Evolutionary conservation across 1,140 invertebrate species (phyloP), one percentile per base, ranked within the genome.

Genomic region (Colletes latitarsis): DNA sequence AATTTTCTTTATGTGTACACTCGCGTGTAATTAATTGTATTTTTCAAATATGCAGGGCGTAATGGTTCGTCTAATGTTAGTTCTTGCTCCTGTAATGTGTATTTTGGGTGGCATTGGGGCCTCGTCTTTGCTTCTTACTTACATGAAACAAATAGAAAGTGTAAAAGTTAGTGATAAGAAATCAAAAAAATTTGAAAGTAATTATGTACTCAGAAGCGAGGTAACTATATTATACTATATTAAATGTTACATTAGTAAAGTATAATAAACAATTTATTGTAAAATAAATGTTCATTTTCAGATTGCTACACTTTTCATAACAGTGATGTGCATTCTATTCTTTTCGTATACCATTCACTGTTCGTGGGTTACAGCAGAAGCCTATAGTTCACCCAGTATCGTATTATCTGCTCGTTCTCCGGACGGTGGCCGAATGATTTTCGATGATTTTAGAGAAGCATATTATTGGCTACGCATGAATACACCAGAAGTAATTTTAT

Each of bases 311-410:
- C 93, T 96, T 62, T 99, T 99, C 93, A 96, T 99, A 30, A 94
- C 94, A 17, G 94, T 99, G 77, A 96, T 99, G 92, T 97, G 96
- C 49, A 94, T 97, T 46, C 95, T 99, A 90, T 95, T 99, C 49
- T 95, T 98, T 39, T 97, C 97, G 19, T 99, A 99, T 92, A 98
- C 98, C 64, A 95, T 98, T 90, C 99, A 99, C 92, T 99, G 98
- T 93, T 99, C 98, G n/a, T 99, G 98, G 98, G 98, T 99, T 2
- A 99, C 98, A n/a, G 98, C 98, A 8, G 98, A 99, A 94, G 98
- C 98, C 4, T 99, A 99, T 94, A 99, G 98, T 84, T 98, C 98
- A 82, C 99, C 99, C 1, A 98, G 98, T 86, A 99, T 99, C 91
- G 98, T 99, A 43, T 94, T 99, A 15, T 98, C 98, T n/a, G 98